Evolutionary conservation across 2,113 vertebrate genomes (phyloP), one percentile per base, ranked within the genome.

Genomic region (Etheostoma cragini): DNA sequence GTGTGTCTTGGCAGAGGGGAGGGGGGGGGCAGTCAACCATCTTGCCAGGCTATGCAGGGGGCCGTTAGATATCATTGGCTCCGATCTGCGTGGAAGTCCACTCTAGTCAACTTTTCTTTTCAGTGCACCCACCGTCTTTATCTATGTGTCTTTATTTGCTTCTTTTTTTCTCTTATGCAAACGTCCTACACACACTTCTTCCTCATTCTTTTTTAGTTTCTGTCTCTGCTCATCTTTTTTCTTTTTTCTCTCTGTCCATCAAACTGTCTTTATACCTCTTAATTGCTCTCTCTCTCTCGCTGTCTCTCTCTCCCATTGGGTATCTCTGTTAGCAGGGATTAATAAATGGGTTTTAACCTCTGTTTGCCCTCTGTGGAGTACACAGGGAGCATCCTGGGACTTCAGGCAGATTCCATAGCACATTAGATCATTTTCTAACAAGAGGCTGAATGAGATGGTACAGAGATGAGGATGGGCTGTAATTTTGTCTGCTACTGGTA

Each of bases 331-430:
- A 83, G 79, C 83, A 47, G 72, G 73, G 77, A 87, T 90, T 92
- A 88, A 89, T 92, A 86, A 87, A 80, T 75, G 57, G 61, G 80
- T 87, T 85, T 91, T 91, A 88, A 93, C 89, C 84, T 90, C 75
- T 80, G 68, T 81, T 79, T 88, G 84, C 81, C 87, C 89, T 83
- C 81, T 76, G 75, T 81, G 82, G 76, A 65, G 81, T 47, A 72
- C 57, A 72, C 81, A 78, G 73, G 78, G 67, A 89, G 88, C 83
- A 73, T 70, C 85, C 68, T 84, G 92, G 86, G 88, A 91, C 80
- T 82, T 70, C 30, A 49, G 70, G 82, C 72, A 57, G 80, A 19
- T 70, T 76, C 63, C 46, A 33, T 19, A 16, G 80, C 80, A 57
- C 66, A 53, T 84, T 61, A 78, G 80, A 79, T 78, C 71, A 76